Evolutionary conservation across 1,140 invertebrate species (phyloP).

Genomic region (Danaus melanippus): DNA sequence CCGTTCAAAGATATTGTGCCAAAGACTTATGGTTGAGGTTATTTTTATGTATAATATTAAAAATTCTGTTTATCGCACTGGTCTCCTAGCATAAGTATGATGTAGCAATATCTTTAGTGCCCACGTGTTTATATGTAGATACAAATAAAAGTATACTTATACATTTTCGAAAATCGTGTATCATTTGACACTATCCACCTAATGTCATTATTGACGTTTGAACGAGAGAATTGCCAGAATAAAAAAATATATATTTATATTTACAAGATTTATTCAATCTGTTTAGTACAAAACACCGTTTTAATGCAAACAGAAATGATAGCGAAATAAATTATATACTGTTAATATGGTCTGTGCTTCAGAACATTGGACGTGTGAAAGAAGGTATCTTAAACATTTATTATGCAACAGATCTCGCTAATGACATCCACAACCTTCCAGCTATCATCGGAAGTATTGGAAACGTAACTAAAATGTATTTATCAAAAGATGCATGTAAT

Average conservation of each 20-base stretch:
- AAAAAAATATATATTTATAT: conserved; percentile 4
- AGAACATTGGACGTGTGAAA: too few species aligned
- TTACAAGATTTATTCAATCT: too few species aligned
- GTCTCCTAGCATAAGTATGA: conserved; percentile 56
- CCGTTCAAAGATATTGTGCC: conserved; percentile 67
- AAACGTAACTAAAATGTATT: conserved; percentile 22
- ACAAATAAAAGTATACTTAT: conserved; percentile 60
- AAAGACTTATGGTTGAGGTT: conserved; percentile 63
- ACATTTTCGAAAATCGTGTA: conserved; percentile 46
- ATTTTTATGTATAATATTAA: conserved; percentile 38
- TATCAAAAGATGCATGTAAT: conserved; percentile 55
- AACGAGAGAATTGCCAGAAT: conserved; percentile 4
- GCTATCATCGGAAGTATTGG: too few species aligned
- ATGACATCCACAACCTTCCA: too few species aligned
- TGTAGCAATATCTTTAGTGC: conserved; percentile 60
- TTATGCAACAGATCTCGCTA: too few species aligned
- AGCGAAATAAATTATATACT: too few species aligned
- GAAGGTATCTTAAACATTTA: too few species aligned
- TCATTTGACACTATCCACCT: conserved; percentile 18
- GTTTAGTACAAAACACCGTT: too few species aligned
- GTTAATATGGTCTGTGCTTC: too few species aligned
- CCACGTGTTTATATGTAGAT: conserved; percentile 69
- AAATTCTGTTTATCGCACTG: conserved; percentile 55
- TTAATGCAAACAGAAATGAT: too few species aligned
- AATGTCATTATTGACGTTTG: too few species aligned